phyloP scores from a whole-genome alignment of 2,797 vertebrate genomes.

The Chiroxiphia lanceolata region DNA sequence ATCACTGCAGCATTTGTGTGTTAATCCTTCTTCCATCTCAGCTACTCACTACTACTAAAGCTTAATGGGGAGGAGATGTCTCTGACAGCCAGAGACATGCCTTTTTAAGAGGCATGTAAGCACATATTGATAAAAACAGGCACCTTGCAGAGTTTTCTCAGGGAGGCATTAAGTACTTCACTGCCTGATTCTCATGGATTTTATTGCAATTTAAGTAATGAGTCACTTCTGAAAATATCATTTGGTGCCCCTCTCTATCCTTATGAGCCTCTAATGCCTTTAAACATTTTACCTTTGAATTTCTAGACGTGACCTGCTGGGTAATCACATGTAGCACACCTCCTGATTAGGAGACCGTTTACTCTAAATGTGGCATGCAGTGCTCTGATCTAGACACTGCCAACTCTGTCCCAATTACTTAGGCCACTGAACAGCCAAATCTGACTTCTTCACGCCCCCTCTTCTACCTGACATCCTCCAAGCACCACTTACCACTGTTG shows the following conservation, averaged over 20 bases:
- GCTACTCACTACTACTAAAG: not conserved
- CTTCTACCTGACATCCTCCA: not conserved
- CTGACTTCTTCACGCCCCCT: not conserved
- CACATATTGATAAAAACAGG: not conserved
- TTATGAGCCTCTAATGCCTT: not conserved
- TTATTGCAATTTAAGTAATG: not conserved
- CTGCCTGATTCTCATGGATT: not conserved
- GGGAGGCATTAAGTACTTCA: not conserved
- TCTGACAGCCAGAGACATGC: not conserved
- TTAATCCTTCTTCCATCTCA: not conserved
- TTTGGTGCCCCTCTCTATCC: not conserved
- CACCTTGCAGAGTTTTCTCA: not conserved
- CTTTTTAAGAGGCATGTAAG: not conserved
- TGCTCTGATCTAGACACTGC: not conserved
- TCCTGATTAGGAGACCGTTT: not conserved
- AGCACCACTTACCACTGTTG: not conserved
- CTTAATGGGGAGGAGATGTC: fast-evolving
- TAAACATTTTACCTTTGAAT: conserved; percentile 6
- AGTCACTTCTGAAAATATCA: conserved; percentile 1
- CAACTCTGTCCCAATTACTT: not conserved
- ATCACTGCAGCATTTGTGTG: not conserved
- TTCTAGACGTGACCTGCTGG: not conserved
- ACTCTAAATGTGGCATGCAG: not conserved
- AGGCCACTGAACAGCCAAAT: not conserved
- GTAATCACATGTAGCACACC: not conserved